Percentiles rank a stretch among this genome's conserved stretches.
Conservation (phyloP, 1,140 invertebrate genomes). For the Drosophila teissieri region DNA sequence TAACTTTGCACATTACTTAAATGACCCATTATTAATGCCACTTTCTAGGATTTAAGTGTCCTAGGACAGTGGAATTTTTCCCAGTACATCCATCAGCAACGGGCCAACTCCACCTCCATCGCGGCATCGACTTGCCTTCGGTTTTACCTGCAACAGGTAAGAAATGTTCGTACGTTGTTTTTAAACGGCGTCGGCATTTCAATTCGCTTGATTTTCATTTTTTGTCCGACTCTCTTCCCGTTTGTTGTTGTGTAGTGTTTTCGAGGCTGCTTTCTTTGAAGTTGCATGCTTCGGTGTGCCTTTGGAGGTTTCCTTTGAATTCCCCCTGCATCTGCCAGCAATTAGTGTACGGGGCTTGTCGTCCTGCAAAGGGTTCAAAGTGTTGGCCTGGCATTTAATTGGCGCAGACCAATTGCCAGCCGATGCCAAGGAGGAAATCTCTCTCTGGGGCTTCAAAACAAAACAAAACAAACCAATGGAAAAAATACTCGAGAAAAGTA, state of each 20-base stretch:
- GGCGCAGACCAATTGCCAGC: conserved; percentile 74
- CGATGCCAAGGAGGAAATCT: conserved; percentile 7
- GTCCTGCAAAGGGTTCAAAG: conserved; percentile 70
- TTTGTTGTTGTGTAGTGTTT: conserved; percentile 36
- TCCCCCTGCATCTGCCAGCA: conserved; percentile 74
- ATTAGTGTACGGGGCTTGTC: conserved; percentile 71
- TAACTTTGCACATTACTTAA: too few relatives aligned
- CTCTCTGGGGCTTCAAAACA: conserved; percentile 1
- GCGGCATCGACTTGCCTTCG: conserved; percentile 36
- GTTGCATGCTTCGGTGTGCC: conserved; percentile 79
- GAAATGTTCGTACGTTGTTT: conserved; percentile 74
- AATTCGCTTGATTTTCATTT: conserved; percentile 64
- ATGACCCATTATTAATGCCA: too few relatives aligned
- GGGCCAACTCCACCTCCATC: conserved; percentile 36
- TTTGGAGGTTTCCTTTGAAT: conserved; percentile 79
- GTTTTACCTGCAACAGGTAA: conserved; percentile 80
- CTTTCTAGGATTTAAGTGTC: too few relatives aligned
- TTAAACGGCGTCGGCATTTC: conserved; percentile 70
- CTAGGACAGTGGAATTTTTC: neutral
- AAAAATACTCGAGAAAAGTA: neutral
- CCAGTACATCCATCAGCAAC: conserved; percentile 17
- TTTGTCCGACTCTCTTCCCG: conserved; percentile 31
- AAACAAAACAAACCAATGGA: neutral
- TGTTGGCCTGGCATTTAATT: conserved; percentile 81
- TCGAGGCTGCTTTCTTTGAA: conserved; percentile 79